Base-by-base conservation (phyloP, 2,113 vertebrate species). In the Dendropsophus ebraccatus region DNA sequence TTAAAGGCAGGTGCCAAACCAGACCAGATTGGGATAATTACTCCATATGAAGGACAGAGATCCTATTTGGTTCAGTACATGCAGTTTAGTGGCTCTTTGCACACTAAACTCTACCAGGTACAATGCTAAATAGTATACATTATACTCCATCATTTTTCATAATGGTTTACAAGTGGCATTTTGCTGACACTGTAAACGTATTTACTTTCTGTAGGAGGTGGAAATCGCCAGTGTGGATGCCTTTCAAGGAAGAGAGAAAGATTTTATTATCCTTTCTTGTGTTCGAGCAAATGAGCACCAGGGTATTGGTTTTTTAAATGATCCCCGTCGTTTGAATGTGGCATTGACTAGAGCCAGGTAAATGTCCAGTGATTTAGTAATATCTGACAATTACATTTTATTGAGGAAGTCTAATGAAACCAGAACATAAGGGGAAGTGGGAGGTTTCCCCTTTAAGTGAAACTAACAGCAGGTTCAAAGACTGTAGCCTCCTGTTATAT, bases 101-200 rank as follows among this genome's bases (percentile, higher is more conserved):
- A 99, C 90, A 99, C 98, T n/a, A 99, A 99, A 88, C 97, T 99
- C 35, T 99, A 99, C 88, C 98, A 99, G 97, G 98, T 99, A 92
- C 0, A 4, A n/a, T 14, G n/a, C 12, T 73, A 10, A 41, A 45
- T 30, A 19, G 16, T 58, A 9, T 58, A 2, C 56, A 19, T 17
- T 41, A 37, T 79, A 37, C 0, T 58, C 10, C 30, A 8, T 41
- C 41, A 5, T 41, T 41, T 41, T 41, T 41, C 41, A 41, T 3
- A 41, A 41, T 41, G 8, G 3, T 41, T 41, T 5, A 41, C 8
- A 41, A 41, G 41, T 58, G 6, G 56, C 1, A 9, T 35, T 35
- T 79, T 56, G 17, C 21, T 56, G 21, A 21, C 37, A 67, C 32
- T 10, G 54, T 62, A 45, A n/a, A 32, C 2, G 0, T 81, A 32